phyloP scores from a whole-genome alignment of 2,113 vertebrate genomes.

The Amia ocellicauda region DNA sequence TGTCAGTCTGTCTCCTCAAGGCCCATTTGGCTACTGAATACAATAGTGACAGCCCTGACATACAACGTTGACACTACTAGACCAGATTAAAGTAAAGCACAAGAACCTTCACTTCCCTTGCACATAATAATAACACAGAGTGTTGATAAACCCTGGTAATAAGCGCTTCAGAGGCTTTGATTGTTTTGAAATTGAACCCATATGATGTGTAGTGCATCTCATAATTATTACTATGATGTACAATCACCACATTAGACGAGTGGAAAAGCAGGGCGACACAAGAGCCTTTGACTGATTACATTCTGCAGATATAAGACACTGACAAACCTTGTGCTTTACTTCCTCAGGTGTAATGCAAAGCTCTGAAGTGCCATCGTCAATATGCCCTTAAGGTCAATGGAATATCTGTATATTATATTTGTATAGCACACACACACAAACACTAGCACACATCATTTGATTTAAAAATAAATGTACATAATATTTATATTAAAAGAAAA shows the following conservation, averaged over 20 bases:
- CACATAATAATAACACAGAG: neutral
- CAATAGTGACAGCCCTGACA: slow-evolving; percentile 17
- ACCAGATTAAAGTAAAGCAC: neutral
- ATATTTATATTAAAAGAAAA: too few species aligned
- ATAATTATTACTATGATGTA: neutral
- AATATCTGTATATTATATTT: too few species aligned
- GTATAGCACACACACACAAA: too few species aligned
- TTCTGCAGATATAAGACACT: neutral
- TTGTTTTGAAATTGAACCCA: neutral
- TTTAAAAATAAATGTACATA: too few species aligned
- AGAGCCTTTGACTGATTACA: neutral
- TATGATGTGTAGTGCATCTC: neutral
- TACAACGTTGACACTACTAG: slow-evolving; percentile 4
- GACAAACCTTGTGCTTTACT: too few species aligned
- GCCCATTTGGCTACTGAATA: slow-evolving; percentile 8
- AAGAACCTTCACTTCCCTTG: neutral
- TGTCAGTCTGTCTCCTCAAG: slow-evolving; percentile 5
- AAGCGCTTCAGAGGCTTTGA: neutral
- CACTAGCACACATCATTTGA: too few species aligned
- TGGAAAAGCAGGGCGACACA: neutral
- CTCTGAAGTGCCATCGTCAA: too few species aligned
- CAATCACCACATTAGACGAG: neutral
- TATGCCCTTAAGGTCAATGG: too few species aligned
- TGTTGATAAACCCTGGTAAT: neutral
- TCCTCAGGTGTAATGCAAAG: too few species aligned